Evolutionary conservation across 2,888 invertebrate species (phyloP).

Genomic region (Dastarcus helophoroides): DNA sequence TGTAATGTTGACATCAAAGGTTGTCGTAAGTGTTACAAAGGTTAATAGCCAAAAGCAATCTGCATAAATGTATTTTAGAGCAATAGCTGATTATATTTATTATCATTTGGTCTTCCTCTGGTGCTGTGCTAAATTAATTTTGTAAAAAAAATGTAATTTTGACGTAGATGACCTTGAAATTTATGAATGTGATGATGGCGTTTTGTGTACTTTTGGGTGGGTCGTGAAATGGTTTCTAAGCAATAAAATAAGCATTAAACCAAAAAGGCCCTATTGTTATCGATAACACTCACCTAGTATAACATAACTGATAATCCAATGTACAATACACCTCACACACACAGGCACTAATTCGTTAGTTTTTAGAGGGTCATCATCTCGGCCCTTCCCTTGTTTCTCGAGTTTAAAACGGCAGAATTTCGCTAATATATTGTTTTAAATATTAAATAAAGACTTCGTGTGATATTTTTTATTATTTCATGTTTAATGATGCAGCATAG

Average conservation of each 20-base stretch:
- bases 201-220: slow-evolving; percentile 26
- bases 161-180: slow-evolving; percentile 33
- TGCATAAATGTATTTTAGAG: slow-evolving; percentile 11
- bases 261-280: slow-evolving; percentile 15
- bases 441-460: slow-evolving; percentile 10
- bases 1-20: slow-evolving; percentile 25
- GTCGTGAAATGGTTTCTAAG: slow-evolving; percentile 20
- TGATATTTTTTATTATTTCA: slow-evolving; percentile 22
- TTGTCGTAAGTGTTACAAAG: slow-evolving; percentile 24
- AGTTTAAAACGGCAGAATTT: slow-evolving; percentile 16
- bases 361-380: slow-evolving; percentile 17
- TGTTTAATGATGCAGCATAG: slow-evolving; percentile 32
- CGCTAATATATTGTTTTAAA: slow-evolving; percentile 17
- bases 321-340: slow-evolving; percentile 15
- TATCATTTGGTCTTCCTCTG: slow-evolving; percentile 8
- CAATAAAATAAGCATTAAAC: slow-evolving; percentile 14
- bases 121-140: slow-evolving; percentile 1
- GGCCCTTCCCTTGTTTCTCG: slow-evolving; percentile 13
- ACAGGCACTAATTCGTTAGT: slow-evolving; percentile 17
- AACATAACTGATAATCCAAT: slow-evolving; percentile 15
- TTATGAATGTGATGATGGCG: slow-evolving; percentile 24
- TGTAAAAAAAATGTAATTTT: slow-evolving; percentile 10
- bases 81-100: slow-evolving; percentile 11
- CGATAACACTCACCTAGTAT: slow-evolving; percentile 24
- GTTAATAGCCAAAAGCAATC: slow-evolving; percentile 15